phyloP scores from a whole-genome alignment of 2,113 vertebrate species.

The Conger conger region DNA sequence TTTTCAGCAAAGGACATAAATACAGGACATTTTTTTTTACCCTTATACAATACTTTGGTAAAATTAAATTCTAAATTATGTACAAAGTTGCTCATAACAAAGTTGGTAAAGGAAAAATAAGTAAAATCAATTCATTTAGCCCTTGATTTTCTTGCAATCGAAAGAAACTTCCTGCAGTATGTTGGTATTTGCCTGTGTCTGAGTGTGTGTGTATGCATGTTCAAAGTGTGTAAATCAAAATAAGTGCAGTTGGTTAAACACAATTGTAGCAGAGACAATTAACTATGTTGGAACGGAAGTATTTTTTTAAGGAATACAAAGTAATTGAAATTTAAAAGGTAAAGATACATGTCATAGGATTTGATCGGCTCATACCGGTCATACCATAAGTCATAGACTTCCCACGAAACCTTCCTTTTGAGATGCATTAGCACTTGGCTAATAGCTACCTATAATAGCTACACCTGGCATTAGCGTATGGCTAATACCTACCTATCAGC shows the following conservation, averaged over 20 bases:
- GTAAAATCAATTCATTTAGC: no score
- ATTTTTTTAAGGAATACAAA: neutral
- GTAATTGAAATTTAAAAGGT: neutral
- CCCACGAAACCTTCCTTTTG: neutral
- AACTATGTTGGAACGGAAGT: neutral
- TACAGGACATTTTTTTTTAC: neutral
- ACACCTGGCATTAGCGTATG: no score
- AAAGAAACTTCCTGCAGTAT: neutral
- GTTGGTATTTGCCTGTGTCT: neutral
- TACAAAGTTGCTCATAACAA: neutral
- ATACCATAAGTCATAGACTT: neutral
- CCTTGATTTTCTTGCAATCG: no score
- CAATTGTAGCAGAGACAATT: neutral
- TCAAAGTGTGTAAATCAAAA: no score
- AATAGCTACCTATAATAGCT: no score
- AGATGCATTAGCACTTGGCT: neutral
- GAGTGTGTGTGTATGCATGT: neutral
- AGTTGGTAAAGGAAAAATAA: neutral
- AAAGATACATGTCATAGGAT: neutral
- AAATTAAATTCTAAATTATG: conserved; percentile 49
- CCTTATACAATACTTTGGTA: conserved; percentile 46
- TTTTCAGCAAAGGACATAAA: conserved; percentile 49
- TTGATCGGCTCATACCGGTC: neutral
- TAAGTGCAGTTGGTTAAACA: neutral
- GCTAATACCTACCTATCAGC: neutral